These are phyloP conservation scores for Sorex fumeus DNA, from an alignment of 2,113 vertebrate genomes.

Conservation along the genomic window DNA sequence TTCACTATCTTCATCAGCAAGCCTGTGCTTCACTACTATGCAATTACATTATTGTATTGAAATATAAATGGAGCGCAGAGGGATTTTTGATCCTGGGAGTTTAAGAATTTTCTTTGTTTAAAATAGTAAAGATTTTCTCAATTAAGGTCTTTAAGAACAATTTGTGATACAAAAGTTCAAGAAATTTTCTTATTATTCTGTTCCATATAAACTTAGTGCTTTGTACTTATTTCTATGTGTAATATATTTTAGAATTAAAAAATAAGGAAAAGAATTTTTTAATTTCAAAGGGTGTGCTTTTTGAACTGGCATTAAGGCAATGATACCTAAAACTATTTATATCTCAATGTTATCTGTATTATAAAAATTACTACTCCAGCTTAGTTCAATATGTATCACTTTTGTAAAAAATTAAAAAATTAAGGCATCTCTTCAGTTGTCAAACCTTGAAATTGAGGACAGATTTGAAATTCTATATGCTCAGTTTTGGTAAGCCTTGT, in stretches of 20 bases:
- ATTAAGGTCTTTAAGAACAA: slow-evolving; percentile 58
- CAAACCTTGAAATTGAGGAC: slow-evolving; percentile 54
- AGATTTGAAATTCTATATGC: slow-evolving; percentile 49
- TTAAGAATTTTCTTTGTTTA: slow-evolving; percentile 61
- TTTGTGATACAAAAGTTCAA: slow-evolving; percentile 41
- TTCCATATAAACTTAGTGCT: slow-evolving; percentile 45
- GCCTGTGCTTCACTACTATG: background rate
- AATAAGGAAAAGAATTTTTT: slow-evolving; percentile 4
- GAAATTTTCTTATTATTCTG: slow-evolving; percentile 32
- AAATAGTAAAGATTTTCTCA: slow-evolving; percentile 65
- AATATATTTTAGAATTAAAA: slow-evolving; percentile 64
- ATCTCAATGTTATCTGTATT: slow-evolving; percentile 43
- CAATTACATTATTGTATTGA: background rate
- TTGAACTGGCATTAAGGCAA: slow-evolving; percentile 4
- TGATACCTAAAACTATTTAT: slow-evolving; percentile 28
- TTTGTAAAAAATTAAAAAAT: background rate
- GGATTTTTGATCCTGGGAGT: slow-evolving; percentile 14
- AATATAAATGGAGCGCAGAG: background rate
- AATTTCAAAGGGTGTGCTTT: slow-evolving; percentile 24
- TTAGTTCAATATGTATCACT: slow-evolving; percentile 20
- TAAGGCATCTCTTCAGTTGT: slow-evolving; percentile 8
- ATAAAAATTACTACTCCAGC: slow-evolving; percentile 17
- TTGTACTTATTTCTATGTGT: slow-evolving; percentile 57
- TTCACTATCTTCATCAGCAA: background rate
- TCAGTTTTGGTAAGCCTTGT: slow-evolving; percentile 48